Conservation (phyloP, 2,113 vertebrate species). For the Oncorhynchus tshawytscha region DNA sequence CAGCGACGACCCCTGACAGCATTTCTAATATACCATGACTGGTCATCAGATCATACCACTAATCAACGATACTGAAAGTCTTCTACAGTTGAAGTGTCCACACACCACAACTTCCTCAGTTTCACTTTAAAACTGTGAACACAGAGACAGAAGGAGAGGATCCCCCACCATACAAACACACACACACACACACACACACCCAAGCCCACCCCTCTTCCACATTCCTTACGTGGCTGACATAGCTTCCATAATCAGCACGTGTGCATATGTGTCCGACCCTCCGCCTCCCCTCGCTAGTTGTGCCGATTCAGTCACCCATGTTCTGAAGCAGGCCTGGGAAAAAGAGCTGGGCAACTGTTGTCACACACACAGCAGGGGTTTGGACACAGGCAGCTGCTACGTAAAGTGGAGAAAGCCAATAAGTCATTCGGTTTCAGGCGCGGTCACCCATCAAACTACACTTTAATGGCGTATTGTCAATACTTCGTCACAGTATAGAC, state of each 20-base stretch:
- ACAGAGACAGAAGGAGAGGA: not conserved
- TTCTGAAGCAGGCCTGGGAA: not conserved
- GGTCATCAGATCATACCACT: not conserved
- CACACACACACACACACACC: not conserved
- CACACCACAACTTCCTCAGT: not conserved
- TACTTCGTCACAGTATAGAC: too few species aligned
- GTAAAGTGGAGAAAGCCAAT: too few species aligned
- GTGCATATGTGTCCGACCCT: slow-evolving; percentile 1
- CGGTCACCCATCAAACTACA: not conserved
- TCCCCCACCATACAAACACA: not conserved
- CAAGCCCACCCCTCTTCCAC: slow-evolving; percentile 26
- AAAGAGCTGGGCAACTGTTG: not conserved
- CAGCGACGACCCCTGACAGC: not conserved
- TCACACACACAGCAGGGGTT: not conserved
- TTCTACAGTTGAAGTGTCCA: not conserved
- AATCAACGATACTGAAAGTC: not conserved
- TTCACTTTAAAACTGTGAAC: not conserved
- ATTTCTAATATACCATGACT: too few species aligned
- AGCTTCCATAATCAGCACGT: slow-evolving; percentile 30
- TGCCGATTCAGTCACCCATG: not conserved
- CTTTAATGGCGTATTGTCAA: too few species aligned
- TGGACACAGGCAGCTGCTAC: not conserved
- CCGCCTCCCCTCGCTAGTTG: too few species aligned
- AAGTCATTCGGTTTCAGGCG: not conserved
- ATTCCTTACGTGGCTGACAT: slow-evolving; percentile 61